A percentile compares a stretch with the other conserved stretches of the same genome.
Conservation (phyloP, 1,140 invertebrate genomes). For the Drosophila prosaltans region DNA sequence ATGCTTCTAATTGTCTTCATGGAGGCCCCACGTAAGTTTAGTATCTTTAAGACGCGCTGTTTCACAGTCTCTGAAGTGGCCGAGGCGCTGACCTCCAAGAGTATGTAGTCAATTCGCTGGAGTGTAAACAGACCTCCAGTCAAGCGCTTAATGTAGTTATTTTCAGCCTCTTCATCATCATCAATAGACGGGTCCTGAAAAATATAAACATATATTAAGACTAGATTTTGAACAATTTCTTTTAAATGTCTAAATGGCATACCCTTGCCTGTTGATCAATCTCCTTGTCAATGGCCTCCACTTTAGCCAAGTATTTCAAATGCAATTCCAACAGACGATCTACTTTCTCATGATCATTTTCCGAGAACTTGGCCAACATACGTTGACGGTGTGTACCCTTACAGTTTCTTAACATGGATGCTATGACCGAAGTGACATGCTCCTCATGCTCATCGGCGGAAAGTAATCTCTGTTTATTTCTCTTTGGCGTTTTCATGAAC, state of each 20-base stretch:
- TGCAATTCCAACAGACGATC: constrained; percentile 97
- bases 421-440: constrained; percentile 97
- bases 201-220: neutral
- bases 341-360: constrained; percentile 99
- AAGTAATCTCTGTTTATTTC: constrained; percentile 92
- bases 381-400: constrained; percentile 94
- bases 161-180: constrained; percentile 90
- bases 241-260: neutral
- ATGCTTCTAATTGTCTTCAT: constrained; percentile 97
- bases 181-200: constrained; percentile 83
- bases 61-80: constrained; percentile 91
- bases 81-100: constrained; percentile 95
- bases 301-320: constrained; percentile 98
- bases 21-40: constrained; percentile 94
- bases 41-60: constrained; percentile 93
- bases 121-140: constrained; percentile 97
- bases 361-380: constrained; percentile 97
- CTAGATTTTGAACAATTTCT: neutral
- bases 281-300: constrained; percentile 92
- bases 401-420: constrained; percentile 96
- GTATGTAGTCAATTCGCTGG: constrained; percentile 97
- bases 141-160: constrained; percentile 93
- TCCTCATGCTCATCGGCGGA: constrained; percentile 97
- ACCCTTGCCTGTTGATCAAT: constrained; percentile 86
- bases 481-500: constrained; percentile 99